Evolutionary conservation across 2,888 invertebrate species (phyloP), one percentile per base, ranked within the genome.

Genomic region (Trissolcus japonicus): DNA sequence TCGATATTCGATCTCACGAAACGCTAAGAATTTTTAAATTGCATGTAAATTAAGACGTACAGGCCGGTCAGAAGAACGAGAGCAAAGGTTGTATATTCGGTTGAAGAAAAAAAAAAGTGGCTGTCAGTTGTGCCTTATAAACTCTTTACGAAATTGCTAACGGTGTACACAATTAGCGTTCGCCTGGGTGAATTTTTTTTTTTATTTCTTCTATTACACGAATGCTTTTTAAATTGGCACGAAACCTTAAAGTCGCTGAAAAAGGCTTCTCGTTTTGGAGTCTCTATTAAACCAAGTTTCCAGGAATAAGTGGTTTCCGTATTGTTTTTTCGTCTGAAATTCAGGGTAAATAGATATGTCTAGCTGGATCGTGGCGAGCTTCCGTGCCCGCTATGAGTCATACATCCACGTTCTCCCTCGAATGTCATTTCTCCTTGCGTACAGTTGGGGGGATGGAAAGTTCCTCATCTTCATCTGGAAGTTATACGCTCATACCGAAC

Each of bases 301-400:
- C 53, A 55, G 56, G 77, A 73, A 77, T 7, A 46, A 46, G 68
- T 59, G 63, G 67, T 59, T 72, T 76, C 54, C 56, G 40, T 19
- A 35, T 35, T 35, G 7, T 72, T 67, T 72, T 63, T 7, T 57
- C 48, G 67, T 7, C 61, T 62, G 72, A 59, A 54, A 60, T 63
- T 60, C 50, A 17, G 21, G 60, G 60, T 77, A 73, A 73, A 68
- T 73, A 77, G 77, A 77, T 73, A 77, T 63, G 71, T 76, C 76
- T 66, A 76, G 55, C 60, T 73, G 63, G 68, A 56, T 46, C 55
- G 69, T n/a, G 41, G 56, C 19, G 51, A 69, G 51, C 60, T 75
- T 75, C 69, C 75, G 79, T 77, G 60, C 66, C 4, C 46, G 35
- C 55, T 16, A 50, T 77, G 77, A 77, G 59, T 77, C 77, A 77